Evolutionary conservation across 2,888 invertebrate genomes (phyloP), one percentile per base, ranked within the genome.

Genomic region (Catocala sponsa): DNA sequence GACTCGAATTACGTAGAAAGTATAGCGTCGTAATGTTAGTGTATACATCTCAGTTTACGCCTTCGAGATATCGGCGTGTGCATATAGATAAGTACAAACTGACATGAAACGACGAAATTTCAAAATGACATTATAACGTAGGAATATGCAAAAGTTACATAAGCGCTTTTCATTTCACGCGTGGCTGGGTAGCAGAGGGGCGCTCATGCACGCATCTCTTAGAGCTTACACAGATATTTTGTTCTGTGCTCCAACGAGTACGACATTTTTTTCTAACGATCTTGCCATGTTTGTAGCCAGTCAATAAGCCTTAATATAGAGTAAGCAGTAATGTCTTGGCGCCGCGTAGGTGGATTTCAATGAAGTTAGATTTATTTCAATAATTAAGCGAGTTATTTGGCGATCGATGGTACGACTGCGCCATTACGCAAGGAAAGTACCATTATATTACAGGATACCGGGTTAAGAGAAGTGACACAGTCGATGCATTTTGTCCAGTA

Each of bases 121-220:
- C 6, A 11, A 60, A 56, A 12, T 50, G 38, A 57, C 46, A 57
- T 25, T 25, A 48, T 47, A 53, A 51, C 15, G 46, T 49, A 57
- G 50, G 41, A 61, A 68, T 71, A 50, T 74, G 64, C 48, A 44
- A 61, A 60, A 65, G 62, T 63, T 63, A 54, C 11, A 52, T 57
- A 55, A 55, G 33, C 59, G 32, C 52, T 53, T 56, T 62, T 57
- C 55, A 71, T 71, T 68, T 61, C 61, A 50, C 63, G 65, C 61
- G 47, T 59, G 61, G 59, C 25, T 63, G 42, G 44, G 38, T 41
- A 11, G 6, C 52, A 55, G 53, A 47, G 43, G 47, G 25, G 47
- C 44, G 51, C 55, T 59, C 56, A 53, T 54, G 15, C 58, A 52
- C 59, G 38, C 43, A 15, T 2, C 13, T 56, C 61, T 61, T 59